phyloP scores from a whole-genome alignment of 2,113 vertebrate species.

The Ceratotherium simum region DNA sequence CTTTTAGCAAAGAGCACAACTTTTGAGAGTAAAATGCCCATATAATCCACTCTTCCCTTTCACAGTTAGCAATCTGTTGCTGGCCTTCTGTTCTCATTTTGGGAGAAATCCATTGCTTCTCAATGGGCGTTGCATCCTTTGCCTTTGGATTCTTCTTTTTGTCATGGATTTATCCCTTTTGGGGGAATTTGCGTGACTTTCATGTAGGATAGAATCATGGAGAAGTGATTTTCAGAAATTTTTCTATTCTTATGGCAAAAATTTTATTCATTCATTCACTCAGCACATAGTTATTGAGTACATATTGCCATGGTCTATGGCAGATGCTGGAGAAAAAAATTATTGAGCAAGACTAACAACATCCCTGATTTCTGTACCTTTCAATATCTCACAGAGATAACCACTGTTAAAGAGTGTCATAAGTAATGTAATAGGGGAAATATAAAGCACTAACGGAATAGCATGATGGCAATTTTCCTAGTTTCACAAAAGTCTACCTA shows the following conservation, averaged over 20 bases:
- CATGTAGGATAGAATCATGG: neutral
- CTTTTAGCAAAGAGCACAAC: neutral
- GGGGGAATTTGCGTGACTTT: neutral
- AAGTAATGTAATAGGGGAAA: neutral
- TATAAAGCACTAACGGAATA: neutral
- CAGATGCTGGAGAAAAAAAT: neutral
- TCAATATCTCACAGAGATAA: neutral
- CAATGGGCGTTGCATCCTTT: neutral
- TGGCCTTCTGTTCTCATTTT: no score
- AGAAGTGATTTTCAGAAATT: neutral
- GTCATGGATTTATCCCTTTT: neutral
- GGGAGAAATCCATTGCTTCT: neutral
- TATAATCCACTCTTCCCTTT: neutral
- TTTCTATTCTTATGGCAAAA: neutral
- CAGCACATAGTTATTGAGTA: neutral
- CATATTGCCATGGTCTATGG: neutral
- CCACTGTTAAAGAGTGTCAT: neutral
- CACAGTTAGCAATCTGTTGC: neutral
- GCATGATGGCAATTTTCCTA: neutral
- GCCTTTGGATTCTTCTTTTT: neutral
- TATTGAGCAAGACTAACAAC: neutral
- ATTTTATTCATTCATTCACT: neutral
- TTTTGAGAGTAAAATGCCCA: neutral
- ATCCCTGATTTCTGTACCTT: neutral
- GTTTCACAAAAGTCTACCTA: neutral